Evolutionary conservation across 1,140 invertebrate genomes (phyloP).

Genomic region (Lasaia peninsularis): DNA sequence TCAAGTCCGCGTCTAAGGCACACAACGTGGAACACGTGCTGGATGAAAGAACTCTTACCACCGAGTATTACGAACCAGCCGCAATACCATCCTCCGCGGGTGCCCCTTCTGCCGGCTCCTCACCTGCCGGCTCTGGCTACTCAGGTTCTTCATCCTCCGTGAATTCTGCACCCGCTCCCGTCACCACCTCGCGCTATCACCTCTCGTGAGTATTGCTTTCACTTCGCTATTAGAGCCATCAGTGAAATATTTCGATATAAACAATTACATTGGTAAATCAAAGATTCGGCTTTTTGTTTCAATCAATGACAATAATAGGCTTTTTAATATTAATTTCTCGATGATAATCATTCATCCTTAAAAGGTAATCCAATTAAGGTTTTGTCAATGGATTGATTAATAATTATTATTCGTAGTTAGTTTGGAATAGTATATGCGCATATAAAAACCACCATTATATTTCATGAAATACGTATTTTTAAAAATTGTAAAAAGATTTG

Average conservation of each 20-base stretch:
- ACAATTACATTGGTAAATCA: neutral
- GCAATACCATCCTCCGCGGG: constrained; percentile 81
- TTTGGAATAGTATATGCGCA: too few species aligned
- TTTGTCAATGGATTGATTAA: too few species aligned
- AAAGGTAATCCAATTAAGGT: too few species aligned
- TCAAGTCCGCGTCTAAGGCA: constrained; percentile 95
- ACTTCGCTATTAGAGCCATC: constrained; percentile 32
- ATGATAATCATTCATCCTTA: too few species aligned
- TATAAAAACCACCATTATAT: too few species aligned
- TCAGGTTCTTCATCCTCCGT: constrained; percentile 80
- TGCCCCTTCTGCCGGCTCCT: constrained; percentile 75
- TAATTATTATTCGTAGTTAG: too few species aligned
- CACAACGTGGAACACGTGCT: constrained; percentile 93
- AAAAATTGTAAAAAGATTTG: too few species aligned
- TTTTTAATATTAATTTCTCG: too few species aligned
- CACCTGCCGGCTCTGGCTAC: constrained; percentile 78
- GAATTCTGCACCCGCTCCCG: constrained; percentile 74
- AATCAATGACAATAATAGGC: neutral
- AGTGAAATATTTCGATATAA: constrained; percentile 20
- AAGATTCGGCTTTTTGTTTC: neutral
- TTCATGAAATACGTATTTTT: too few species aligned
- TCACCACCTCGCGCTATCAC: constrained; percentile 72
- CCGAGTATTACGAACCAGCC: constrained; percentile 94
- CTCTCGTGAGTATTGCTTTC: constrained; percentile 59
- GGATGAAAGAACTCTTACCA: constrained; percentile 90